Evolutionary conservation across 2,797 vertebrate genomes (phyloP), one percentile per base, ranked within the genome.

Genomic region (Silurus aristotelis): DNA sequence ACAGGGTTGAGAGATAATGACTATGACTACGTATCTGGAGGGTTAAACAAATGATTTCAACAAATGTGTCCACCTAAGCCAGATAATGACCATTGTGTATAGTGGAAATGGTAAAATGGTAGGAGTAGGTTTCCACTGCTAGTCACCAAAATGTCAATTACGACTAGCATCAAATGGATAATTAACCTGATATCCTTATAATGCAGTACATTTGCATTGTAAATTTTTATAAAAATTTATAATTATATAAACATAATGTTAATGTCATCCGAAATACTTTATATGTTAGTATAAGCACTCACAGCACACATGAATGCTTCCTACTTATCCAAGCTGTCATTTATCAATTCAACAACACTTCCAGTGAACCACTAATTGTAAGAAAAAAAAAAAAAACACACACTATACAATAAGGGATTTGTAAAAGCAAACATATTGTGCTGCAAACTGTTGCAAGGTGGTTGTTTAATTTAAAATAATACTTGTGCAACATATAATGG

Each of bases 251-350:
- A 46, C 19, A 73, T 76, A 82, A 80, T 52, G 14, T 66, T 48
- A 19, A 80, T 80, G 60, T 19, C 22, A 48, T 78, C 22, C 19
- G 2, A 20, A 63, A 63, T 63, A 78, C 61, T 61, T 22, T 78
- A 60, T 61, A 78, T 63, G 76, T n/a, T 46, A 79, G 13, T 46
- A 46, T 46, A 31, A 31, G 61, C 12, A 63, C 13, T 79, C 14
- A 2, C 12, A 46, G 58, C 31, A 79, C 58, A 12, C 27, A 1
- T 77, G 25, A 77, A 38, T 77, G 55, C 75, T 58, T 58, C 55
- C 9, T 77, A 77, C 17, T 77, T 52, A 19, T 73, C 46, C 84
- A 76, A 82, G 78, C 78, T 67, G 55, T 31, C 66, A 58, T 68
- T 68, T 14, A 22, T 48, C 75, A 77, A 52, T 10, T 63, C 58